These are phyloP conservation scores for Tetragonisca angustula DNA, from an alignment of 2,888 invertebrate genomes.

Conservation along the genomic window DNA sequence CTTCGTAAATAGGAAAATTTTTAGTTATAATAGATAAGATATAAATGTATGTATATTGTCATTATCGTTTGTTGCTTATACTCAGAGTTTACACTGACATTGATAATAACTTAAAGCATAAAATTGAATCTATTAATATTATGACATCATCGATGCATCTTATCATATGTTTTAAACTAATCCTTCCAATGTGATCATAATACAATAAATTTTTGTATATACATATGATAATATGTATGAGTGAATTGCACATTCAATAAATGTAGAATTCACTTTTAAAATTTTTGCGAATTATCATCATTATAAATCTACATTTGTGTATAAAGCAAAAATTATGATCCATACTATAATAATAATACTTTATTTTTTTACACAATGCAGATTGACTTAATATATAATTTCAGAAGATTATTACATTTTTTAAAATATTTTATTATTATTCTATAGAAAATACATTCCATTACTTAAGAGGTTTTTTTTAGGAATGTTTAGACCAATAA, in stretches of 20 bases:
- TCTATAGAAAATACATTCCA: constrained; percentile 44
- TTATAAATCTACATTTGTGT: constrained; percentile 34
- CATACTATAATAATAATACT: constrained; percentile 5
- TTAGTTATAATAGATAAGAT: constrained; percentile 26
- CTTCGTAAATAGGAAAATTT: constrained; percentile 47
- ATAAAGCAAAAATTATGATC: constrained; percentile 27
- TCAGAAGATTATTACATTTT: constrained; percentile 20
- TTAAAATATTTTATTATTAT: constrained; percentile 31
- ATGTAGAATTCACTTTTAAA: constrained; percentile 30
- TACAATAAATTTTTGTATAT: constrained; percentile 26
- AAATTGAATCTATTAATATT: constrained; percentile 47
- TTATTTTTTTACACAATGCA: constrained; percentile 22
- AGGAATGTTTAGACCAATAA: constrained; percentile 30
- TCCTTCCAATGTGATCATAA: constrained; percentile 49
- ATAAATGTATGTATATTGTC: constrained; percentile 46
- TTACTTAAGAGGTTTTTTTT: constrained; percentile 29
- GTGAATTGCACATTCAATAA: constrained; percentile 42
- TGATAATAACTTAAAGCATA: constrained; percentile 35
- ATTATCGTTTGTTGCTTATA: constrained; percentile 58
- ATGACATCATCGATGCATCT: constrained; percentile 41
- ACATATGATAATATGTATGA: constrained; percentile 42
- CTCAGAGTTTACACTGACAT: constrained; percentile 51
- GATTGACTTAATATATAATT: constrained; percentile 4
- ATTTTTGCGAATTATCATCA: constrained; percentile 26
- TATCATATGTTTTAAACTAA: constrained; percentile 45